Evolutionary conservation across 37 sponge, comb jelly and placozoan species (phyloP).

Genomic region (Beroe ovata): DNA sequence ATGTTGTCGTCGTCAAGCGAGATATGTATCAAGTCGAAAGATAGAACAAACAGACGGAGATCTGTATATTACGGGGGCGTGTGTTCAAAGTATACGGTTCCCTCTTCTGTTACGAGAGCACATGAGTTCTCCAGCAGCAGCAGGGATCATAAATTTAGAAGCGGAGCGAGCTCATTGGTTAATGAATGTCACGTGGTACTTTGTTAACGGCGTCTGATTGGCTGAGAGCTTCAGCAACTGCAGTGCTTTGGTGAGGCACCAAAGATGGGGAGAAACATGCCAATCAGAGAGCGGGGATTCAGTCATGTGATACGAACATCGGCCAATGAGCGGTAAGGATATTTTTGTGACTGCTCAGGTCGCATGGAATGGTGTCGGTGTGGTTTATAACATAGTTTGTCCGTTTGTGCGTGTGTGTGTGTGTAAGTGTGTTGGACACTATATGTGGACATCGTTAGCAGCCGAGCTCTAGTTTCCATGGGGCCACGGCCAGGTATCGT

Average conservation of each 20-base stretch:
- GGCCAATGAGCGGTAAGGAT: neutral
- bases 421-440: too few species aligned
- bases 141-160: neutral
- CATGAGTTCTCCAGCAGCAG: neutral
- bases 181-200: neutral
- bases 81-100: neutral
- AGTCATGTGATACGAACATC: neutral
- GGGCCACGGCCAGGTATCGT: too few species aligned
- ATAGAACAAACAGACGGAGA: neutral
- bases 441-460: too few species aligned
- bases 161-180: neutral
- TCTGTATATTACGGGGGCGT: too few species aligned
- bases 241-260: constrained; percentile 46
- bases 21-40: neutral
- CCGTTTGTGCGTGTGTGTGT: too few species aligned
- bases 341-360: constrained; percentile 15
- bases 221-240: neutral
- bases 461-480: too few species aligned
- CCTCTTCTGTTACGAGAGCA: neutral
- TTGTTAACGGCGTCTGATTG: neutral
- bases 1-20: neutral
- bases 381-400: constrained; percentile 5
- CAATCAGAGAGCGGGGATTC: neutral
- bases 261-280: neutral
- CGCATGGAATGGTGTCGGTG: constrained; percentile 22